Evolutionary conservation across 1,140 invertebrate genomes (phyloP), one percentile per base, ranked within the genome.

Genomic region (Pogonomyrmex californicus): DNA sequence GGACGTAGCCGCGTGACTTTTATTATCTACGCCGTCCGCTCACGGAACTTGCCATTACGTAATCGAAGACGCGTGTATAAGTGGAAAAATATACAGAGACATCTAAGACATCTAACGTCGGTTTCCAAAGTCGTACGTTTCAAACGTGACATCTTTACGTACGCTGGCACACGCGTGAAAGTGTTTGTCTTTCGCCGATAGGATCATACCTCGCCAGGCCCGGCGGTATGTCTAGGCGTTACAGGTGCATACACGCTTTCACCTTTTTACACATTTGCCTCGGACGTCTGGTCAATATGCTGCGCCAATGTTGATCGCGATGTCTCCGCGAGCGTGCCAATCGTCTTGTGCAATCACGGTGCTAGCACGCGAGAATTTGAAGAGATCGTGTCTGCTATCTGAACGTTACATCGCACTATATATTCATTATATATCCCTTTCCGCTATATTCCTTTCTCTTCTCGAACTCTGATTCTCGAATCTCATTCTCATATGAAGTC

Each of bases 241-340:
- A 30, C 79, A 83, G 68, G 33, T 75, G 68, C 56, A 75, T 12
- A 33, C 4, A 30, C 54, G 79, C 79, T 83, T 83, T 83, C 56
- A 62, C 54, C 68, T 83, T 75, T 81, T 81, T 33, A 36, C 38
- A 44, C 65, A 47, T 49, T 82, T 38, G 30, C 54, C 23, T 47
- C 41, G 33, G 9, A 14, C 44, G 47, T 38, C 47, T 12, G 47
- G 41, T 62, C 68, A 49, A 70, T 58, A 33, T 6, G 51, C 54
- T 12, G 51, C 54, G 54, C 7, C 33, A 38, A 49, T 30, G 30
- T 9, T 30, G 54, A 83, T 60, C 68, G 66, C 36, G 33, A 44
- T 17, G 78, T 65, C 77, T 56, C 17, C 30, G 54, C 10, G 68
- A 49, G 23, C 30, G 30, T 36, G n/a, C 41, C 41, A 7, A 56